Evolutionary conservation across 2,113 vertebrate genomes (phyloP).

Genomic region (Platycercus adscitus): DNA sequence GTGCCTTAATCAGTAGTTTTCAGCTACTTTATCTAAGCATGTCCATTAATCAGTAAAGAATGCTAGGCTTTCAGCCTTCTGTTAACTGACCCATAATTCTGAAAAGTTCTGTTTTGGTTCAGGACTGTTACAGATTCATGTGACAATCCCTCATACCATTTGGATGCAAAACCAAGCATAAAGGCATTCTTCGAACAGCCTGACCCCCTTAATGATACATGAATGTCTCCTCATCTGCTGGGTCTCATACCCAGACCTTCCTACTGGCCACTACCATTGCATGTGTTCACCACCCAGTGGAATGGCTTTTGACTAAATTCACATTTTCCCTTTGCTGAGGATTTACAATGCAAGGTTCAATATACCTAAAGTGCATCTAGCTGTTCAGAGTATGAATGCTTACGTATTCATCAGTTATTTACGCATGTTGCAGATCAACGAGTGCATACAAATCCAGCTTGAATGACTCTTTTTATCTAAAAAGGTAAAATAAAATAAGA

Average conservation of each 20-base stretch:
- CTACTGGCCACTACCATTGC: background rate
- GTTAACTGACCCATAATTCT: background rate
- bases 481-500: background rate
- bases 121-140: background rate
- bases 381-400: background rate
- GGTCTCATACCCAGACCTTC: background rate
- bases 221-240: fast-evolving
- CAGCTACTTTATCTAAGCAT: conserved; percentile 4
- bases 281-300: background rate
- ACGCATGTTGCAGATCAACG: background rate
- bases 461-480: background rate
- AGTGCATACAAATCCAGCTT: background rate
- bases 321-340: background rate
- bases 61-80: background rate
- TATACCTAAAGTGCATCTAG: background rate
- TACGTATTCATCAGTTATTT: background rate
- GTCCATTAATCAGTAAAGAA: background rate
- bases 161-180: background rate
- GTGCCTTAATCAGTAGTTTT: background rate
- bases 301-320: background rate
- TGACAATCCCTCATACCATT: background rate
- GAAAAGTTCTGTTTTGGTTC: background rate
- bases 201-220: background rate
- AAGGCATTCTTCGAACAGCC: background rate
- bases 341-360: background rate